These are phyloP conservation scores for Pheucticus melanocephalus DNA, from an alignment of 2,113 vertebrate species.

Conservation along the genomic window DNA sequence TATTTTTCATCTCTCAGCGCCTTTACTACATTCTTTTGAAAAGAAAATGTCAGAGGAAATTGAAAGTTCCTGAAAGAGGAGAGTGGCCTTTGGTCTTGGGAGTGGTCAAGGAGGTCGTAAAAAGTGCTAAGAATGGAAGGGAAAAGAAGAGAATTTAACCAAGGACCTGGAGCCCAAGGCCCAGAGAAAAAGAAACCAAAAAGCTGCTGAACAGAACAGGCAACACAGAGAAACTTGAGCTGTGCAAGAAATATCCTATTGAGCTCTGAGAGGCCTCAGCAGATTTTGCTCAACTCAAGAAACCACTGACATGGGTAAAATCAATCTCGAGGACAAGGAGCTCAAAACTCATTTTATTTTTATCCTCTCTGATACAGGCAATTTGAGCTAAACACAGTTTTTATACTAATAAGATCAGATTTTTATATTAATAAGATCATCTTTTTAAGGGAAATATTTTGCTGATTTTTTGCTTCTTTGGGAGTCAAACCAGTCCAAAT, in stretches of 20 bases:
- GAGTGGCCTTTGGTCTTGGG: not conserved
- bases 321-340: not conserved
- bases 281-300: not conserved
- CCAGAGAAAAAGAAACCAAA: not conserved
- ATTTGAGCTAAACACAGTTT: not conserved
- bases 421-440: not conserved
- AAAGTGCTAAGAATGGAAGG: not conserved
- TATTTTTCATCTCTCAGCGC: not conserved
- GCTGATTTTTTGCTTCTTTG: not conserved
- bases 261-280: not conserved
- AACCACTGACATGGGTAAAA: not conserved
- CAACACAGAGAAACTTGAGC: not conserved
- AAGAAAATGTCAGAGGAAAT: not conserved
- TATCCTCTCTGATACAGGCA: not conserved
- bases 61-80: not conserved
- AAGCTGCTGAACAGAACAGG: not conserved
- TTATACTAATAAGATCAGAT: not conserved
- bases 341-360: not conserved
- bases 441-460: not conserved
- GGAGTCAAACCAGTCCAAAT: not conserved
- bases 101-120: not conserved
- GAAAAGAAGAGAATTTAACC: not conserved
- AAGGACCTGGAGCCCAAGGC: not conserved
- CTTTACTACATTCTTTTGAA: not conserved
- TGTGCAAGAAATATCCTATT: not conserved